phyloP scores from a whole-genome alignment of 2,888 invertebrate genomes.

The Celastrina argiolus region DNA sequence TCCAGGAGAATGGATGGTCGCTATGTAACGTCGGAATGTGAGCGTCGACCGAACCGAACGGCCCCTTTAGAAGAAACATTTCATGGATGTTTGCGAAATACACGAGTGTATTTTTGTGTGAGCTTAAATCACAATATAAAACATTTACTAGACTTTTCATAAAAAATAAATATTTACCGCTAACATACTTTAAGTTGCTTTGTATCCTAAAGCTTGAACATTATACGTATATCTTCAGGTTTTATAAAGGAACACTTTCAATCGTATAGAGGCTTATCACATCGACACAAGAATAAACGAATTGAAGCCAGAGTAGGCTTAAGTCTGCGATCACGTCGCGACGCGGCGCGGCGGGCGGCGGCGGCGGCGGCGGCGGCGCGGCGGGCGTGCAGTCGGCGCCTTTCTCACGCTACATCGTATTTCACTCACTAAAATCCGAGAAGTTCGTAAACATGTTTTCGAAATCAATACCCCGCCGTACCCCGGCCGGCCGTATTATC shows the following conservation, averaged over 20 bases:
- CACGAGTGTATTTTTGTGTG: neutral
- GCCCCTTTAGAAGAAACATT: neutral
- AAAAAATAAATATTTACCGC: neutral
- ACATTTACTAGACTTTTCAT: neutral
- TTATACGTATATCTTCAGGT: neutral
- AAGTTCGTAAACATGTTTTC: slow-evolving; percentile 58
- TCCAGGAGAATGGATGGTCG: neutral
- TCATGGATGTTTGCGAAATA: neutral
- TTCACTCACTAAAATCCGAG: slow-evolving; percentile 53
- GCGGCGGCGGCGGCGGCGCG: neutral
- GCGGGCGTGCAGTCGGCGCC: slow-evolving; percentile 32
- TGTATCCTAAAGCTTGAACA: neutral
- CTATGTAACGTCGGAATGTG: neutral
- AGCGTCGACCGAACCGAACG: neutral
- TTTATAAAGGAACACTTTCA: slow-evolving; percentile 26
- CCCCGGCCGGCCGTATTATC: slow-evolving; percentile 50
- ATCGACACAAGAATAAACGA: slow-evolving; percentile 35
- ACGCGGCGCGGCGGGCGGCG: too few relatives aligned
- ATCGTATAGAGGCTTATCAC: slow-evolving; percentile 33
- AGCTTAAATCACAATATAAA: neutral
- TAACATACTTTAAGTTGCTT: neutral
- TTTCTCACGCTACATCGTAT: slow-evolving; percentile 43
- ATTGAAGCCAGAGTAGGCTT: slow-evolving; percentile 33
- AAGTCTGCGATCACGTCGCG: slow-evolving; percentile 30
- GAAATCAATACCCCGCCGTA: slow-evolving; percentile 63